Conservation (phyloP, 2,797 vertebrate genomes). For the Dicrostonyx torquatus region DNA sequence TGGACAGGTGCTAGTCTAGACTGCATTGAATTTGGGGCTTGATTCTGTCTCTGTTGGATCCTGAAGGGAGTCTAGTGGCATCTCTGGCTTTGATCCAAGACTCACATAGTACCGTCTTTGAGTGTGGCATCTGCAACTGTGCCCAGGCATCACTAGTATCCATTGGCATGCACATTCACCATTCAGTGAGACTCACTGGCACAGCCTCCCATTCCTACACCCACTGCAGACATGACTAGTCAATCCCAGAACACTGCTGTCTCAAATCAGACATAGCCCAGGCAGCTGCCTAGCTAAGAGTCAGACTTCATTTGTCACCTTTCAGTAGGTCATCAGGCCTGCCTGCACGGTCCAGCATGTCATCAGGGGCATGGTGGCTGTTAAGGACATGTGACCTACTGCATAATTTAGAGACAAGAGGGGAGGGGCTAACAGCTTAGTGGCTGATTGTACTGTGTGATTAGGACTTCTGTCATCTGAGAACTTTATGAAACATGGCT, state of each 20-base stretch:
- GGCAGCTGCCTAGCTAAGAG: not conserved
- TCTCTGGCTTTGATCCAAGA: not conserved
- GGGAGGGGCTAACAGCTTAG: not conserved
- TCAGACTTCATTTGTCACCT: not conserved
- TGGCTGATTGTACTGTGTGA: not conserved
- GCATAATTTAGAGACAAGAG: not conserved
- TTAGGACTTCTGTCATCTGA: not conserved
- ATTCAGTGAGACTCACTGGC: not conserved
- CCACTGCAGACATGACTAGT: not conserved
- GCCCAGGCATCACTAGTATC: not conserved
- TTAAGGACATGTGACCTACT: not conserved
- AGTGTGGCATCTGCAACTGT: not conserved
- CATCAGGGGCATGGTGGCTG: not conserved
- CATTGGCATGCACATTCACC: accelerated
- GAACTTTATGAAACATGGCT: not conserved
- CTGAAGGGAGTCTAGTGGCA: not conserved
- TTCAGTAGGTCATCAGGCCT: not conserved
- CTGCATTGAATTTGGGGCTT: not conserved
- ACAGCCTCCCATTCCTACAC: not conserved
- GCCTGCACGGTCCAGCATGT: not conserved
- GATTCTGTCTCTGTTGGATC: not conserved
- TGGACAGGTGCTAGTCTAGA: not conserved
- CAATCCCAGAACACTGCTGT: not conserved
- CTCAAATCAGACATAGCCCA: not conserved
- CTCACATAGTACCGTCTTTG: not conserved